phyloP scores from a whole-genome alignment of 2,113 vertebrate species.

The Phycodurus eques region DNA sequence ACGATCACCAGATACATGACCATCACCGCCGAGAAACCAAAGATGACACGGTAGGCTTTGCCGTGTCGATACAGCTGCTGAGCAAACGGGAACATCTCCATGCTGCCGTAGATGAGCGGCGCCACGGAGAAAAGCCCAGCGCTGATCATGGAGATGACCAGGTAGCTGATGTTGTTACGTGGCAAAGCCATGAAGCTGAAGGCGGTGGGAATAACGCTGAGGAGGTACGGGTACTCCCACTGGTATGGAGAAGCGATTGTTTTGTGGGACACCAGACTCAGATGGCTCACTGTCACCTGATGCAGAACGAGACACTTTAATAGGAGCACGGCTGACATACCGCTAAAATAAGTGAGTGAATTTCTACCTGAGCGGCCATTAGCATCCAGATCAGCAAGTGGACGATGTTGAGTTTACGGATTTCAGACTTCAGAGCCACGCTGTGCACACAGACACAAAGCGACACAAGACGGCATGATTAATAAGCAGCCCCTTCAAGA shows the following conservation, averaged over 20 bases:
- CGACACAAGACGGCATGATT: background rate
- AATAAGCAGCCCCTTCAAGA: no score
- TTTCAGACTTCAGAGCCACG: conserved; percentile 90
- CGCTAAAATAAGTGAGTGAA: background rate
- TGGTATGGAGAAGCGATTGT: conserved; percentile 90
- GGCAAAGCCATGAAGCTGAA: conserved; percentile 89
- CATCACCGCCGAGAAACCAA: conserved; percentile 85
- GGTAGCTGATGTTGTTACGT: conserved; percentile 95
- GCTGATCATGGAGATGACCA: conserved; percentile 97
- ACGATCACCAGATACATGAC: conserved; percentile 92
- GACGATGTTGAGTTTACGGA: conserved; percentile 91
- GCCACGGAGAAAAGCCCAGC: conserved; percentile 88
- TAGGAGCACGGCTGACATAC: background rate
- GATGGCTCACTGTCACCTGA: conserved; percentile 85
- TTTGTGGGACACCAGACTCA: conserved; percentile 86
- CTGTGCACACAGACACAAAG: conserved; percentile 57
- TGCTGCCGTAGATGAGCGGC: conserved; percentile 89
- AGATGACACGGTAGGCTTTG: conserved; percentile 93
- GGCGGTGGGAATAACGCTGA: conserved; percentile 85
- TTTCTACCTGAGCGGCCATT: conserved; percentile 82
- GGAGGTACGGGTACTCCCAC: conserved; percentile 94
- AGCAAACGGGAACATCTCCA: conserved; percentile 97
- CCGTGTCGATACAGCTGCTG: conserved; percentile 95
- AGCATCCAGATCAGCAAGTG: conserved; percentile 86
- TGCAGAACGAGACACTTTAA: background rate